A percentile compares a stretch with the other conserved stretches of the same genome.
Evolutionary conservation across 35 echinoderm and acorn worm species (phyloP).

Genomic region (Ophiothrix spiculata): DNA sequence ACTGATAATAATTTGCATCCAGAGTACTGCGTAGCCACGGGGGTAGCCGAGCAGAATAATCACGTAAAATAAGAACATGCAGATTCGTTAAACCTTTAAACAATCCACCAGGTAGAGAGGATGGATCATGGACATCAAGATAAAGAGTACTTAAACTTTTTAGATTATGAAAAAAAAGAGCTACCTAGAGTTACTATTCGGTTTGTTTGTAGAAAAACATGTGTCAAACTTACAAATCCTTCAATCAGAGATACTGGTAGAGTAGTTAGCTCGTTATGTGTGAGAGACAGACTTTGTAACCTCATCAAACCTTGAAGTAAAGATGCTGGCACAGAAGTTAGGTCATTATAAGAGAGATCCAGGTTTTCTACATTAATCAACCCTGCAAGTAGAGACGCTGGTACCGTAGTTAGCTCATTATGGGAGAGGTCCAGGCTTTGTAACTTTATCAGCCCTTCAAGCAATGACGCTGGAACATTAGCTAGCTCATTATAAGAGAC

Average conservation of each 20-base stretch:
- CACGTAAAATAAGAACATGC: background rate
- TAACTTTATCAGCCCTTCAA: background rate
- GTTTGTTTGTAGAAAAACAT: no score
- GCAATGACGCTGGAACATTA: background rate
- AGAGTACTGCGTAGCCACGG: no score
- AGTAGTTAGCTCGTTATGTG: background rate
- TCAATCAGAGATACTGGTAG: background rate
- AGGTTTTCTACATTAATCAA: background rate
- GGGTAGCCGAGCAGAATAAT: no score
- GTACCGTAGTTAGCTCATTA: background rate
- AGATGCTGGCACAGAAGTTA: background rate
- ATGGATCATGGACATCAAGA: background rate
- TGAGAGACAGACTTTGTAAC: background rate
- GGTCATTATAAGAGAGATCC: background rate
- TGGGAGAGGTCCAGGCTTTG: background rate
- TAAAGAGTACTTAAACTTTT: background rate
- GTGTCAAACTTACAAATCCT: background rate
- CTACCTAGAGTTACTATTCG: background rate
- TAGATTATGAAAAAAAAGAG: background rate
- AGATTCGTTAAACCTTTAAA: background rate
- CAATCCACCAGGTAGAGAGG: background rate
- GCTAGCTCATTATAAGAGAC: background rate
- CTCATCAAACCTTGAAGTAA: background rate
- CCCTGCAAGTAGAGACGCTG: background rate
- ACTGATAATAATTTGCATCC: background rate